Evolutionary conservation across 2,113 vertebrate species (phyloP).

Genomic region (Pleuronectes platessa): DNA sequence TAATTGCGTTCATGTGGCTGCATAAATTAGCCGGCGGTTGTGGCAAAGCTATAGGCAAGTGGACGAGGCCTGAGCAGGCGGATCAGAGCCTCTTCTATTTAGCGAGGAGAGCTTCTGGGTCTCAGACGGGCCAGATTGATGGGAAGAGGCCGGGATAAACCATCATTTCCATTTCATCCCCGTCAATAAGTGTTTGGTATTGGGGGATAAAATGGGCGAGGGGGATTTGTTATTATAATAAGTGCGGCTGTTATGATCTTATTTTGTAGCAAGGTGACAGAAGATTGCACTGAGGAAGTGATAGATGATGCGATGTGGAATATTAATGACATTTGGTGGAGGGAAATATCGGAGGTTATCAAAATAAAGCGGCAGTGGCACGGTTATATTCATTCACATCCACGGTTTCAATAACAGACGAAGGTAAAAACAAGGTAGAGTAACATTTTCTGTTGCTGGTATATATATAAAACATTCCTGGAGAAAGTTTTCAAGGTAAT

Average conservation of each 20-base stretch:
- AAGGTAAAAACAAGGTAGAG: slow-evolving; percentile 3
- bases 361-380: slow-evolving; percentile 29
- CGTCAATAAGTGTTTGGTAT: slow-evolving; percentile 70
- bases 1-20: slow-evolving; percentile 79
- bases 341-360: slow-evolving; percentile 39
- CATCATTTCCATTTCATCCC: slow-evolving; percentile 71
- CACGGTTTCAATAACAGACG: background rate
- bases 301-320: slow-evolving; percentile 35
- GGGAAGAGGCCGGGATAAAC: slow-evolving; percentile 57
- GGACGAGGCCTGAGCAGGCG: slow-evolving; percentile 42
- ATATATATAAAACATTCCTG: background rate
- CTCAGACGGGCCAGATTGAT: slow-evolving; percentile 61
- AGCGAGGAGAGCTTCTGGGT: slow-evolving; percentile 38
- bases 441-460: background rate
- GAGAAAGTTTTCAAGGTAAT: slow-evolving; percentile 4
- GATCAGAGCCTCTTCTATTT: slow-evolving; percentile 62
- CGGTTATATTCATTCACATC: slow-evolving; percentile 34
- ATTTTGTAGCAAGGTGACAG: slow-evolving; percentile 61
- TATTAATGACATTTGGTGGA: slow-evolving; percentile 24
- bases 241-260: slow-evolving; percentile 52
- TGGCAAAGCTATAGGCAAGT: slow-evolving; percentile 64
- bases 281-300: slow-evolving; percentile 56
- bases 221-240: slow-evolving; percentile 63
- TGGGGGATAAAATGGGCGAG: slow-evolving; percentile 30
- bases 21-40: slow-evolving; percentile 75